Evolutionary conservation across 1,140 invertebrate species (phyloP), one percentile per base, ranked within the genome.

Genomic region (Drosophila murphyi): DNA sequence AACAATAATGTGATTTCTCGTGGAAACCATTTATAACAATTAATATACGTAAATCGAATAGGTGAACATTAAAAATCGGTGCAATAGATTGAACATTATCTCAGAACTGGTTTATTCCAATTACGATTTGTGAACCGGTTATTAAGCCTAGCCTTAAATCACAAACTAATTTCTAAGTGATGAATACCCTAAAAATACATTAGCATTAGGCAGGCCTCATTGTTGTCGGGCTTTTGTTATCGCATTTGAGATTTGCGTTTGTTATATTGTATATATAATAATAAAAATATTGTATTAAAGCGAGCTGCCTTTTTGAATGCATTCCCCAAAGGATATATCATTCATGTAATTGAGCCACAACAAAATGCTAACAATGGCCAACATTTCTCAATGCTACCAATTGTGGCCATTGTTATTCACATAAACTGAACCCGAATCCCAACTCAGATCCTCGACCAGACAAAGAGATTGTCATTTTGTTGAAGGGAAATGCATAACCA

Each of bases 321-420:
- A 45, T 45, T 20, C 32, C 31, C 10, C 3, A 71, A 39, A 43
- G 57, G 20, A 34, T 62, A 29, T 32, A 59, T 45, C 56, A 71
- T 59, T 70, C 43, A 31, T 29, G 39, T 50, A 55, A 47, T 48
- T 51, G 34, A 70, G 45, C 47, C 56, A 72, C 61, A 72, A 47
- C 45, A 50, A 62, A 60, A 31, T 32, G 47, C 32, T 4, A 63
- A 63, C 39, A 71, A 71, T 70, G 68, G 29, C 5, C n/a, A 28
- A 47, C 41, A 62, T 55, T 62, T 45, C 12, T 47, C 60, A 57
- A 65, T 60, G 8, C 29, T 31, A 65, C 35, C 51, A 72, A 65
- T 52, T 54, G 35, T 52, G 51, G n/a, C 10, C 48, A 63, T 63
- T 63, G 61, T 63, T 20, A 32, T 47, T 31, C 37, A 45, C 12